These are phyloP conservation scores for Spisula solida DNA, from an alignment of 2,888 invertebrate genomes.

Conservation along the genomic window DNA sequence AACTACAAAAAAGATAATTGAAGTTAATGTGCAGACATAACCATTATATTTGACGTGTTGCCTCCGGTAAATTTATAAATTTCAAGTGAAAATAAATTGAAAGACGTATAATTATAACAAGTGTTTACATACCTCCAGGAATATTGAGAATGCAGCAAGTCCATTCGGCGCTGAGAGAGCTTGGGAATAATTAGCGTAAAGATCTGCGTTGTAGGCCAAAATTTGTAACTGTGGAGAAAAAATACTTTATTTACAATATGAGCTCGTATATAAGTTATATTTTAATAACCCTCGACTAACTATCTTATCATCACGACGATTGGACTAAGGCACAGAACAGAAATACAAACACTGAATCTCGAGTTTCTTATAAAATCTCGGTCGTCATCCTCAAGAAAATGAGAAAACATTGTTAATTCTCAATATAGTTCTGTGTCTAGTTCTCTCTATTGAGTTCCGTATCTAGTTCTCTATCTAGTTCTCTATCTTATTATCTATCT, in stretches of 20 bases:
- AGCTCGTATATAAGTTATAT: background rate
- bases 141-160: conserved; percentile 96
- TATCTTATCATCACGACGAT: too few relatives aligned
- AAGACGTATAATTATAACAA: background rate
- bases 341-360: too few relatives aligned
- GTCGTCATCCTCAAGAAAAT: too few relatives aligned
- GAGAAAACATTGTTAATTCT: too few relatives aligned
- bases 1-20: background rate
- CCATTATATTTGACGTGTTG: background rate
- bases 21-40: conserved; percentile 3
- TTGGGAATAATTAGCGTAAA: conserved; percentile 98
- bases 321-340: too few relatives aligned
- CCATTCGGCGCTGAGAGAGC: conserved; percentile 97
- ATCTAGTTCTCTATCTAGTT: too few relatives aligned
- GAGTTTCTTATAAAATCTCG: too few relatives aligned
- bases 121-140: conserved; percentile 93
- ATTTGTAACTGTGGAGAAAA: conserved; percentile 94
- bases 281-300: too few relatives aligned
- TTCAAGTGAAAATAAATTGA: background rate
- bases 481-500: too few relatives aligned
- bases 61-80: background rate
- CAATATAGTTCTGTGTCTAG: too few relatives aligned
- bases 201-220: conserved; percentile 98
- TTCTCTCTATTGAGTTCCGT: too few relatives aligned
- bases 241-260: background rate